These are phyloP conservation scores for Monodelphis domestica DNA, from an alignment of 2,797 vertebrate species.

Conservation along the genomic window DNA sequence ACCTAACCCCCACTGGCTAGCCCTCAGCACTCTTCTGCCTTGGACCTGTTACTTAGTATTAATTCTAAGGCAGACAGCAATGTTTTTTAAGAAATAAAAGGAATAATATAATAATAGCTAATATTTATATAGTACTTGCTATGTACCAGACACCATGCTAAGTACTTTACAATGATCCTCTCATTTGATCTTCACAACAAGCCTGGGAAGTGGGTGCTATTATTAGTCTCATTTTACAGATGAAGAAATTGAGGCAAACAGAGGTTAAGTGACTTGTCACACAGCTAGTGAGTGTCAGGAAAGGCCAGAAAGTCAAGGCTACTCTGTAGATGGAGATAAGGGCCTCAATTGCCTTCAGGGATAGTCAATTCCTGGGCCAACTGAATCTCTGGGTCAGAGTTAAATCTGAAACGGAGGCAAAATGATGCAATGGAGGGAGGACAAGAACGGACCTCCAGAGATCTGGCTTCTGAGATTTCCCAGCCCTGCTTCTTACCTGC, in stretches of 20 bases:
- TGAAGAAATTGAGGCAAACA: background rate
- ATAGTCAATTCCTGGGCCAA: background rate
- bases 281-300: background rate
- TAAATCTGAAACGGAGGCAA: background rate
- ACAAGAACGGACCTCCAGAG: background rate
- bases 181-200: background rate
- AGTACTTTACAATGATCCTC: background rate
- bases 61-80: too few species aligned
- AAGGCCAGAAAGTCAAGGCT: background rate
- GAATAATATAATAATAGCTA: background rate
- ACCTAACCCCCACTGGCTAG: too few species aligned
- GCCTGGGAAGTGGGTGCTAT: background rate
- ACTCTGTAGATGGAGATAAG: background rate
- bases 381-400: background rate
- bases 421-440: background rate
- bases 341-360: background rate
- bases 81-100: too few species aligned
- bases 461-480: background rate
- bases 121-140: too few species aligned
- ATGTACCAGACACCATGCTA: background rate
- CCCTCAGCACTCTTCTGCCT: too few species aligned
- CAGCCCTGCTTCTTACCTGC: background rate
- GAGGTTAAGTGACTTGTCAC: background rate
- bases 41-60: too few species aligned
- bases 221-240: background rate